Evolutionary conservation across 1,140 invertebrate species (phyloP), one percentile per base, ranked within the genome.

Genomic region (Drosophila simulans): DNA sequence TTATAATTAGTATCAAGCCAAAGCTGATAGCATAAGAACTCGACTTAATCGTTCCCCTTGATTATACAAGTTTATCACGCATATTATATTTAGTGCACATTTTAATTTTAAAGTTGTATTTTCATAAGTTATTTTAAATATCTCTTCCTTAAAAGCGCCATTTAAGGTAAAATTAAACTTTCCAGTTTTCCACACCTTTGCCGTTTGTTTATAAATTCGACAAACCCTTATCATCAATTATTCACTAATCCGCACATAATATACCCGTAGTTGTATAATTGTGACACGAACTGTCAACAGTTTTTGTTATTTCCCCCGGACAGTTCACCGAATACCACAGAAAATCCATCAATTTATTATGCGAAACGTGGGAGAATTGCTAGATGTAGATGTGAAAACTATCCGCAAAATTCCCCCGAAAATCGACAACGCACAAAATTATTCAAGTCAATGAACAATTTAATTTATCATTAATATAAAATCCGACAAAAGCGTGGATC

Each of bases 391-490:
- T 58, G 46, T 43, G 59, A 40, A 80, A 85, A 84, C 77, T 86
- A 78, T 86, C 60, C 72, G 43, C 42, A 58, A 52, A 70, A 55
- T 45, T 69, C 60, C 77, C 74, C 77, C 49, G 60, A 57, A 78
- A 58, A 76, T 45, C 78, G 83, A 81, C 81, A 75, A 82, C 78
- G 76, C 84, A 89, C 77, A 89, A 80, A 89, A 89, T 89, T 89
- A 89, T 89, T 89, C 84, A 89, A 89, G 84, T 89, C 84, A 89
- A 89, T 89, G 84, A 89, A 89, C 84, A 89, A 89, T 89, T 89
- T 89, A 89, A 89, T 89, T 89, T 89, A 89, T 89, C 84, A 89
- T 89, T 89, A 89, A 89, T 89, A 89, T 89, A 89, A 89, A 89
- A 89, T 83, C 84, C 72, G 84, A 88, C 83, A 88, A 22, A 69